These are phyloP conservation scores for Acanthochromis polyacanthus DNA, from an alignment of 2,113 vertebrate species.

Conservation along the genomic window DNA sequence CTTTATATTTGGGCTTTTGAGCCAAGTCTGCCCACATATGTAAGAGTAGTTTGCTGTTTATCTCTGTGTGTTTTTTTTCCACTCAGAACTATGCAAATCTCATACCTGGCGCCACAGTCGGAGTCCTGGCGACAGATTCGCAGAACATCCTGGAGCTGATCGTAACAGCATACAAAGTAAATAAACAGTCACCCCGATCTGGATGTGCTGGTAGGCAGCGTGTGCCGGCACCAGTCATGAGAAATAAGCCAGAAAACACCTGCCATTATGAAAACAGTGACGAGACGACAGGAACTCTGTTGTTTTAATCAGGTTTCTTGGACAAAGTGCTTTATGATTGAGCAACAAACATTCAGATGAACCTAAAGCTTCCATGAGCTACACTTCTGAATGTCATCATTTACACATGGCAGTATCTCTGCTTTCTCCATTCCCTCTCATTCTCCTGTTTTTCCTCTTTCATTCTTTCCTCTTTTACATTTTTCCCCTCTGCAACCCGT, in stretches of 20 bases:
- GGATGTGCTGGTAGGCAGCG: not conserved
- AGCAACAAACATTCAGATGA: not conserved
- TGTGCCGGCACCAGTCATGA: not conserved
- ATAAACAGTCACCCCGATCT: conserved; percentile 30
- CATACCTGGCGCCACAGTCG: conserved; percentile 97
- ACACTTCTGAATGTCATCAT: not conserved
- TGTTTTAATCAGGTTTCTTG: not conserved
- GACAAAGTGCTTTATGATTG: not conserved
- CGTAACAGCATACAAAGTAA: conserved; percentile 94
- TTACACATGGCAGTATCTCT: conserved; percentile 15
- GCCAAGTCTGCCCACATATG: conserved; percentile 24
- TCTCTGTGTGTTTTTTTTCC: conserved; percentile 51
- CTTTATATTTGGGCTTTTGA: conserved; percentile 2
- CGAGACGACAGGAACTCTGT: not conserved
- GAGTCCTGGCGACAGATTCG: conserved; percentile 89
- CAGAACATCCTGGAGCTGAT: conserved; percentile 95
- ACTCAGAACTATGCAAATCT: conserved; percentile 94
- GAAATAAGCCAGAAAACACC: conserved; percentile 11
- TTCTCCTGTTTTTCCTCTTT: conserved; percentile 39
- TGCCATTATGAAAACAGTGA: conserved; percentile 1
- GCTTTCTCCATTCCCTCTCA: conserved; percentile 12
- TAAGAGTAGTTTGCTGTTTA: conserved; percentile 17
- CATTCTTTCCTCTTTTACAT: conserved; percentile 28
- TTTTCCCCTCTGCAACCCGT: conserved; percentile 20
- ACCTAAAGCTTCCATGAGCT: not conserved